A percentile compares a stretch with the other conserved stretches of the same genome.
phyloP scores from a whole-genome alignment of 2,797 vertebrate genomes.

The Falco rusticolus region DNA sequence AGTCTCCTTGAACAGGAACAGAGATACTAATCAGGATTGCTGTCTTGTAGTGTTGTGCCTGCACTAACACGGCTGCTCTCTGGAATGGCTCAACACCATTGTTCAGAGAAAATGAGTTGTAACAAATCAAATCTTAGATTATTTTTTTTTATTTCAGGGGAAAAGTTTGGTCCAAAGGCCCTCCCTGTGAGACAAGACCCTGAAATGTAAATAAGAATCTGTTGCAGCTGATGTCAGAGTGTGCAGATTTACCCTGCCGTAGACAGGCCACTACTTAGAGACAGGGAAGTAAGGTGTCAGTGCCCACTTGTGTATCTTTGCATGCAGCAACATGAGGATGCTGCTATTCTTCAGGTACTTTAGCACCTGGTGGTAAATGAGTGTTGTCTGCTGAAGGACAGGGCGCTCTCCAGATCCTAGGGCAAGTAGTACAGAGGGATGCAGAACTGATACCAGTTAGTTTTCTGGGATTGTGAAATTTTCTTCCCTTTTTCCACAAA shows the following conservation, averaged over 20 bases:
- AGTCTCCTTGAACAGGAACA: background rate
- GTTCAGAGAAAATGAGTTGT: background rate
- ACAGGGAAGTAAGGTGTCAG: background rate
- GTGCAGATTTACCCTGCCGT: background rate
- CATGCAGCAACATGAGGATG: background rate
- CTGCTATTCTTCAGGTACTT: background rate
- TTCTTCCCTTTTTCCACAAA: constrained; percentile 48
- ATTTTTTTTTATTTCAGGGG: background rate
- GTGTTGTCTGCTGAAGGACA: background rate
- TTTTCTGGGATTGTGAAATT: background rate
- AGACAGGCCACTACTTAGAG: background rate
- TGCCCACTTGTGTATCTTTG: background rate
- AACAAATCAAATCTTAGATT: background rate
- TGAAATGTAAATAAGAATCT: background rate
- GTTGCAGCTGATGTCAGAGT: background rate
- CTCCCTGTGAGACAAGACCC: background rate
- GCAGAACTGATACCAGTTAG: background rate
- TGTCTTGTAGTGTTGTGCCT: background rate
- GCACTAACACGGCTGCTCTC: background rate
- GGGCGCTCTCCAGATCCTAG: background rate
- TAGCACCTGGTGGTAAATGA: background rate
- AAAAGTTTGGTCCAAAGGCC: background rate
- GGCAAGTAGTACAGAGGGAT: background rate
- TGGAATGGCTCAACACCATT: background rate
- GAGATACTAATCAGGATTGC: background rate